A percentile compares a stretch with the other conserved stretches of the same genome.
Evolutionary conservation across 1,140 invertebrate species (phyloP).

Genomic region (Amyelois transitella): DNA sequence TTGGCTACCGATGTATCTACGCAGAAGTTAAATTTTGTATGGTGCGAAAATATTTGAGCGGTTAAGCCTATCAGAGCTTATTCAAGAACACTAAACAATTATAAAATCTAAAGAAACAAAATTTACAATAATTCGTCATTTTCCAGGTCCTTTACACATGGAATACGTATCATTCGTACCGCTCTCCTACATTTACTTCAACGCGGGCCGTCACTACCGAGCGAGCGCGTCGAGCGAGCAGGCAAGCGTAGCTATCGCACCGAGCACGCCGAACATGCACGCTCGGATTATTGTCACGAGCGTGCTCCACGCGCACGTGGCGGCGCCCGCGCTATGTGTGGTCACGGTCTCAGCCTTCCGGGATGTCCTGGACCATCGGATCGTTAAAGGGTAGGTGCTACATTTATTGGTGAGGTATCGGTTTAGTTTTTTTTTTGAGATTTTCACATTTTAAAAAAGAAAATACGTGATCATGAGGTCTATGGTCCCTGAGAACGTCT

Average conservation of each 20-base stretch:
- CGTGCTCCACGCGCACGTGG: slow-evolving; percentile 17
- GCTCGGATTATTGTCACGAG: slow-evolving; percentile 1
- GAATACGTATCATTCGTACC: slow-evolving; percentile 10
- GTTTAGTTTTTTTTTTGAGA: too few relatives aligned
- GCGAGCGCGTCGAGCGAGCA: neutral
- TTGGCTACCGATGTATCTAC: too few relatives aligned
- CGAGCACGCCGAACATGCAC: neutral
- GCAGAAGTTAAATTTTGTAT: too few relatives aligned
- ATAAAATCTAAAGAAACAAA: neutral
- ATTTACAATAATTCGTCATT: too few relatives aligned
- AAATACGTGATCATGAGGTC: too few relatives aligned
- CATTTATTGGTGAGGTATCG: too few relatives aligned
- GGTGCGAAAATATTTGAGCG: too few relatives aligned
- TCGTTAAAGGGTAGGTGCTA: slow-evolving; percentile 23
- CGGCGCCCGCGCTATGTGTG: slow-evolving; percentile 16
- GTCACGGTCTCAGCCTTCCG: slow-evolving; percentile 10
- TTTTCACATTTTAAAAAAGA: too few relatives aligned
- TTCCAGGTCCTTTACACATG: slow-evolving; percentile 9
- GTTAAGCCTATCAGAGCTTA: too few relatives aligned
- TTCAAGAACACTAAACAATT: too few relatives aligned
- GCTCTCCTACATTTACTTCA: slow-evolving; percentile 12
- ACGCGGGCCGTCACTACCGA: slow-evolving; percentile 4
- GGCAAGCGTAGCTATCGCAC: neutral
- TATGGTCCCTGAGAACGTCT: too few relatives aligned
- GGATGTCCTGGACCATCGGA: slow-evolving; percentile 11